Percentiles rank a stretch among this genome's conserved stretches.
Evolutionary conservation across 1,140 invertebrate genomes (phyloP).

Genomic region (Leptinotarsa texana): DNA sequence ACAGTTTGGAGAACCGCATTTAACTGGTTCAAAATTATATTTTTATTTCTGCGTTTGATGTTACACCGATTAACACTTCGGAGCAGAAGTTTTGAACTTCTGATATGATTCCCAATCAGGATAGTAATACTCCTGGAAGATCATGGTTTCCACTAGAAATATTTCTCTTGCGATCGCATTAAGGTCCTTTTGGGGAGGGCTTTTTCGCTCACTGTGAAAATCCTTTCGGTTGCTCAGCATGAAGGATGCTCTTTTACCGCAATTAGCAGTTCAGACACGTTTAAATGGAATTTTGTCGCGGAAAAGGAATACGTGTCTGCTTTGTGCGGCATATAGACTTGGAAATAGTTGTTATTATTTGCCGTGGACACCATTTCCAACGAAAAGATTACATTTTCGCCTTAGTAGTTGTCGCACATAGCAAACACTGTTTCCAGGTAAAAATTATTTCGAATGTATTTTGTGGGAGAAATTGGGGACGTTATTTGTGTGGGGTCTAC

Average conservation of each 20-base stretch:
- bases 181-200: not conserved
- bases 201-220: not conserved
- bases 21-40: no score
- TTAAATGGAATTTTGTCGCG: not conserved
- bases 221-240: not conserved
- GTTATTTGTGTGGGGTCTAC: no score
- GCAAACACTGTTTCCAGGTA: no score
- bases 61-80: no score
- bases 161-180: not conserved
- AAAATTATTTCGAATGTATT: no score
- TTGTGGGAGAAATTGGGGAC: no score
- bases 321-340: not conserved
- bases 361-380: not conserved
- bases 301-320: not conserved
- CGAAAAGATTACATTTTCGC: not conserved
- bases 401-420: no score
- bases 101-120: not conserved
- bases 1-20: no score
- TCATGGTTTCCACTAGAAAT: not conserved
- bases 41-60: no score
- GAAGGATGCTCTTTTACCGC: not conserved
- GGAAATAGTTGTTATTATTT: constrained; percentile 4
- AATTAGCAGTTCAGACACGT: not conserved
- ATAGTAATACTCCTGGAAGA: not conserved
- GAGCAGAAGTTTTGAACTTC: no score